Evolutionary conservation across 2,113 vertebrate species (phyloP).

Genomic region (Tetrax tetrax): DNA sequence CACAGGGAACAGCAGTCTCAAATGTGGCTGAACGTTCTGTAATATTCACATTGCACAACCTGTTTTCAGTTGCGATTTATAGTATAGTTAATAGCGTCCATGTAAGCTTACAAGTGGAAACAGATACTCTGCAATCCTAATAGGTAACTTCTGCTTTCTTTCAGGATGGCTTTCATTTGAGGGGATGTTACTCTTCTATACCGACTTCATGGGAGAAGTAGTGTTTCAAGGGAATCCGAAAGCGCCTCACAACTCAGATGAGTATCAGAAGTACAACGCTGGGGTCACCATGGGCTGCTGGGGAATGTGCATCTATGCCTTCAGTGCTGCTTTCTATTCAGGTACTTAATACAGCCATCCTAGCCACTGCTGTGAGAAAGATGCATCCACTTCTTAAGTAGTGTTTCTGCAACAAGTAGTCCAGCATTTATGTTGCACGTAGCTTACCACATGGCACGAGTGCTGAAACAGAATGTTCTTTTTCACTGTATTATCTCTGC

Average conservation of each 20-base stretch:
- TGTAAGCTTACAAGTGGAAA: neutral
- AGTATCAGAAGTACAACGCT: slow-evolving; percentile 90
- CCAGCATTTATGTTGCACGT: neutral
- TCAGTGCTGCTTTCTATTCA: slow-evolving; percentile 97
- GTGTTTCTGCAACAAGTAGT: neutral
- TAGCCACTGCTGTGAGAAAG: neutral
- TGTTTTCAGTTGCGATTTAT: neutral
- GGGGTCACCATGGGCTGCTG: slow-evolving; percentile 98
- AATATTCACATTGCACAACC: neutral
- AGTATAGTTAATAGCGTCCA: neutral
- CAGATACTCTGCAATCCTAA: neutral
- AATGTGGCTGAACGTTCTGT: neutral
- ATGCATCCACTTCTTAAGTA: neutral
- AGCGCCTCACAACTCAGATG: slow-evolving; percentile 90
- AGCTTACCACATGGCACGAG: neutral
- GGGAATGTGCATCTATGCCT: slow-evolving; percentile 99
- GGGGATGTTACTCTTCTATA: slow-evolving; percentile 97
- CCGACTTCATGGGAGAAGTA: slow-evolving; percentile 98
- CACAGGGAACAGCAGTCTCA: neutral
- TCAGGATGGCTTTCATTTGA: slow-evolving; percentile 97
- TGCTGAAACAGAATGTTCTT: neutral
- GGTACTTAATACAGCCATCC: slow-evolving; percentile 68
- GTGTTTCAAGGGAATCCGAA: slow-evolving; percentile 94
- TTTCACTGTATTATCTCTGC: neutral
- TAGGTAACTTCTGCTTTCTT: neutral